Evolutionary conservation across 2,113 vertebrate genomes (phyloP), one percentile per base, ranked within the genome.

Genomic region (Bolborhynchus lineola): DNA sequence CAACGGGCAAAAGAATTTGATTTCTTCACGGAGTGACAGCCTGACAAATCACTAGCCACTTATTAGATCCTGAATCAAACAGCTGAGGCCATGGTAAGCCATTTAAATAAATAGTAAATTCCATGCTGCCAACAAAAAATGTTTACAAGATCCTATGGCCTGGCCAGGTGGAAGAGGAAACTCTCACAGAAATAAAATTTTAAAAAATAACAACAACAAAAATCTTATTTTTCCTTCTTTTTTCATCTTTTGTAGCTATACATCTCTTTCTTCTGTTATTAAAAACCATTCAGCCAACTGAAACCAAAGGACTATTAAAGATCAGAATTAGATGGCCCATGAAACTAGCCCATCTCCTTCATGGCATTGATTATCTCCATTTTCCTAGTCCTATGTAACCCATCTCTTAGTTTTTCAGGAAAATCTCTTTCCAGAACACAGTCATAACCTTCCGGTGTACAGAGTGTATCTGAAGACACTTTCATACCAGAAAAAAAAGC

Each of bases 51-150:
- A 84, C 64, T 64, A 78, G 80, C 72, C 57, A 44, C 90, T 93
- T 94, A 92, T 92, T 93, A 93, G 76, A 90, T 78, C 39, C 77
- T 84, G 86, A 82, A 91, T 86, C 57, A 94, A 95, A 94, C 86
- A 95, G 92, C 86, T 95, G 92, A 86, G 90, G 47, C 62, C 83
- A 65, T 65, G 79, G 77, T 49, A 65, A 94, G 76, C 10, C 75
- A 75, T 82, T 88, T 79, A 72, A 87, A 88, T 68, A 69, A 88
- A 64, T 16, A 86, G 53, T 79, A 92, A 86, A 95, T 59, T 68
- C 39, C 47, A 79, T 25, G 47, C 26, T 46, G 47, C 42, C 79
- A 78, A 82, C 47, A 88, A 85, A 86, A 94, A 55, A 9, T 28
- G 8, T 53, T 90, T 83, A 65, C 31, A 72, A 65, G 62, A n/a